Conservation (phyloP, 1,140 invertebrate species). For the Calliopsis andreniformis region DNA sequence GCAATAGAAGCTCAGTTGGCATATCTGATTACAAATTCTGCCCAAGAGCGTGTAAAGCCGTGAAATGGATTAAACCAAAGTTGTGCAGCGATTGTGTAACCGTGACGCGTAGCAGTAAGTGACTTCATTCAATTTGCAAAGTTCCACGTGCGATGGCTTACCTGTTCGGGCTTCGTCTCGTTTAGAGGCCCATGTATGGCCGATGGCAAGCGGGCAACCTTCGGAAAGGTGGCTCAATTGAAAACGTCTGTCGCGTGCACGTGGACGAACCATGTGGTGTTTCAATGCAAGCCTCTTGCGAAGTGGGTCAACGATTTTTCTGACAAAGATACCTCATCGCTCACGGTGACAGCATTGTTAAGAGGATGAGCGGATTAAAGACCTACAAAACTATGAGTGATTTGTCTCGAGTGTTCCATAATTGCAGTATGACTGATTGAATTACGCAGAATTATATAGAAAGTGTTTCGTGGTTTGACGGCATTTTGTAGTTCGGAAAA, state of each 20-base stretch:
- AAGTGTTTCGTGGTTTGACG: no score
- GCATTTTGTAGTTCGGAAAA: neutral
- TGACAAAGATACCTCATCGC: neutral
- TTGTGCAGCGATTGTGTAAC: constrained; percentile 12
- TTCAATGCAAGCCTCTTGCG: constrained; percentile 35
- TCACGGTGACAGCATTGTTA: no score
- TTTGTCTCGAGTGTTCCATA: no score
- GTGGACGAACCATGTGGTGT: constrained; percentile 23
- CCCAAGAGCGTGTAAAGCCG: neutral
- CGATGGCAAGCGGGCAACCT: constrained; percentile 51
- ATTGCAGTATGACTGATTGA: no score
- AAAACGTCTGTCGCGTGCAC: constrained; percentile 1
- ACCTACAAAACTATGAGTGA: no score
- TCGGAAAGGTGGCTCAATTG: constrained; percentile 38
- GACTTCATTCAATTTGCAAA: neutral
- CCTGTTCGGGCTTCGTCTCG: constrained; percentile 45
- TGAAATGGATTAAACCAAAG: neutral
- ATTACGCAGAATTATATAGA: no score
- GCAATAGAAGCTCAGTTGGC: no score
- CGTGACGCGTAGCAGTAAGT: neutral
- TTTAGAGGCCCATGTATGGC: constrained; percentile 58
- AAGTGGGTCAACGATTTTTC: constrained; percentile 63
- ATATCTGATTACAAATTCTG: neutral
- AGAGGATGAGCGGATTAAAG: no score
- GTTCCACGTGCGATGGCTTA: constrained; percentile 12